Percentiles rank a stretch among this genome's conserved stretches.
These are phyloP conservation scores for Pangasius mekongensis DNA, from an alignment of 2,797 vertebrate genomes.

Conservation along the genomic window DNA sequence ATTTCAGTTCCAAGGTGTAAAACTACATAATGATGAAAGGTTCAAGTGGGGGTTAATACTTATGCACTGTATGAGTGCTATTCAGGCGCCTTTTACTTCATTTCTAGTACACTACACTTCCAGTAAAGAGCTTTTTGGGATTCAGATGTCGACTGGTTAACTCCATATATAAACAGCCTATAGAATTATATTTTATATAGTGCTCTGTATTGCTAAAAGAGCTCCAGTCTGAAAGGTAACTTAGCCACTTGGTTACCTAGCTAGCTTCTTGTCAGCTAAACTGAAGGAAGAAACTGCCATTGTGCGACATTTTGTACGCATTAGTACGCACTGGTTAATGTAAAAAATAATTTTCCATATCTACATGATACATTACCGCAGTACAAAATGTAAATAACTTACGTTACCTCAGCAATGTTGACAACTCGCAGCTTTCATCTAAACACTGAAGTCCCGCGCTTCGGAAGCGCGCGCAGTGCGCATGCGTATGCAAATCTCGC, in stretches of 20 bases:
- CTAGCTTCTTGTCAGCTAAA: background rate
- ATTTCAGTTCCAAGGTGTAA: background rate
- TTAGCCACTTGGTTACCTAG: background rate
- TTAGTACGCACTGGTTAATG: background rate
- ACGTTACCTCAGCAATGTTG: constrained; percentile 13
- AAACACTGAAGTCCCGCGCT: constrained; percentile 71
- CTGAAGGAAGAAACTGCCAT: background rate
- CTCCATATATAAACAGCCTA: background rate
- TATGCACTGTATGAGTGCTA: background rate
- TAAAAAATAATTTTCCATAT: background rate
- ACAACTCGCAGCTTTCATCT: constrained; percentile 17
- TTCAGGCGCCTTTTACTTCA: background rate
- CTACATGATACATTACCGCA: background rate
- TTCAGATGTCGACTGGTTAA: background rate
- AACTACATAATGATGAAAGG: background rate
- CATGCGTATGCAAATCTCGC: constrained; percentile 58
- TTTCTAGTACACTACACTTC: background rate
- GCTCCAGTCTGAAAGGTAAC: background rate
- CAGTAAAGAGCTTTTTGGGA: background rate
- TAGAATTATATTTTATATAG: background rate
- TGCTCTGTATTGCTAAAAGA: background rate
- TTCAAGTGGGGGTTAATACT: background rate
- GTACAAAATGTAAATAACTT: background rate
- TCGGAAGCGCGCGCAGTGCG: constrained; percentile 20
- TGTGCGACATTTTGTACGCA: no score